These are phyloP conservation scores for Ferdinandea cuprea DNA, from an alignment of 2,888 invertebrate genomes.

Conservation along the genomic window DNA sequence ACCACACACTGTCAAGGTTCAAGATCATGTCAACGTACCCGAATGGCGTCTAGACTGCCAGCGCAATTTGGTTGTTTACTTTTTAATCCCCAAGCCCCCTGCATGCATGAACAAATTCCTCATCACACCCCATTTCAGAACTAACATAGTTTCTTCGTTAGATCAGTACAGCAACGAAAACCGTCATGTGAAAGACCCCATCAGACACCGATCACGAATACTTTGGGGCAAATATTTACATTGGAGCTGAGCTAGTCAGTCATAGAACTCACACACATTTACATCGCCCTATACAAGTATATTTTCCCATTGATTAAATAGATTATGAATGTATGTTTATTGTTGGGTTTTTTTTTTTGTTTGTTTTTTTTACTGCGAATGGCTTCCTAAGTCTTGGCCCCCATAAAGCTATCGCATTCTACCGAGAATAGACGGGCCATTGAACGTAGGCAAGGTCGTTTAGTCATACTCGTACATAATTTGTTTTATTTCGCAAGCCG, in stretches of 20 bases:
- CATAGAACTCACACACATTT: conserved; percentile 52
- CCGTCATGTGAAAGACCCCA: conserved; percentile 33
- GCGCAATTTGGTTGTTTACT: conserved; percentile 28
- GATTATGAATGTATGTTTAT: conserved; percentile 50
- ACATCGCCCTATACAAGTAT: not conserved
- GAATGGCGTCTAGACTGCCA: conserved; percentile 62
- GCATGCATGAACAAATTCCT: not conserved
- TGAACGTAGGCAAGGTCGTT: conserved; percentile 69
- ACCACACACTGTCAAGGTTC: conserved; percentile 20
- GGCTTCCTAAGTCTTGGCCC: conserved; percentile 49
- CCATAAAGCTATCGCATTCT: conserved; percentile 29
- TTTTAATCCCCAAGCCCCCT: not conserved
- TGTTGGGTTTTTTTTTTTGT: conserved; percentile 19
- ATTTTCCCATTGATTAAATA: conserved; percentile 53
- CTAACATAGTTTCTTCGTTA: conserved; percentile 64
- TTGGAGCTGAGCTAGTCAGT: too few relatives aligned
- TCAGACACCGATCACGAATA: conserved; percentile 19
- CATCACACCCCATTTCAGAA: conserved; percentile 32
- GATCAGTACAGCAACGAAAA: conserved; percentile 35
- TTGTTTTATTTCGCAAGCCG: conserved; percentile 41
- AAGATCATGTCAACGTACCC: conserved; percentile 55
- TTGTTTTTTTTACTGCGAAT: conserved; percentile 32
- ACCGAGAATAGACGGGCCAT: conserved; percentile 53
- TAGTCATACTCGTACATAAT: conserved; percentile 67
- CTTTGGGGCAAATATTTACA: conserved; percentile 25